Evolutionary conservation across 2,113 vertebrate species (phyloP), one percentile per base, ranked within the genome.

Genomic region (Oenanthe melanoleuca): DNA sequence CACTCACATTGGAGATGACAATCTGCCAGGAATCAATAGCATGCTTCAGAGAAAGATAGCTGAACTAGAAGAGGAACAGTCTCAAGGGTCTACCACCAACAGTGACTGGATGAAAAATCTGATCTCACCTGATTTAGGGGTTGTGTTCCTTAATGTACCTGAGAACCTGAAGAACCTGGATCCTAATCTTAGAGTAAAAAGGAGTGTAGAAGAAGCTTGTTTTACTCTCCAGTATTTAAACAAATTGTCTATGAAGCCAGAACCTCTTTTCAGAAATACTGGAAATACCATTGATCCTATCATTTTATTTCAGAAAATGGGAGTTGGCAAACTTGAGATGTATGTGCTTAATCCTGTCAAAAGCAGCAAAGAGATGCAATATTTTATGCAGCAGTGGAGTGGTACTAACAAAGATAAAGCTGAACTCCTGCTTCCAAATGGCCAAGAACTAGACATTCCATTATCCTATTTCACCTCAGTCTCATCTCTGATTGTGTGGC

Each of bases 41-140:
- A 98, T 99, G 99, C 97, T 99, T 77, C 99, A 98, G 96, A 97
- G 99, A 65, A 99, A 99, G 86, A 98, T 99, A 18, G 98, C 99
- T 14, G 99, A 99, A 82, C 74, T 99, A 6, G 99, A 99, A 93
- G 99, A 99, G 87, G 99, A 99, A 34, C 99, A 99, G 83, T 99
- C 99, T 5, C 99, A 99, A 97, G 99, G 99, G 15, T 99, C 99
- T 14, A 99, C 99, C 42, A 98, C 98, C 44, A 99, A 99, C 92
- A 99, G 99, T 34, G 99, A 99, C 97, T 99, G 99, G 99, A 98
- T 99, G 98, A 99, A 99, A 97, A 99, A 99, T 96, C 98, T 99
- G 95, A 99, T 99, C 91, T 99, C 99, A 67, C 99, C 99, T 61
- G 99, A 99, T 95, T 97, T 99, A 72, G 99, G 99, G 24, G 98